A percentile compares a stretch with the other conserved stretches of the same genome.
Conservation (phyloP, 64 coral and sea anemone genomes). For the Exaiptasia diaphana region DNA sequence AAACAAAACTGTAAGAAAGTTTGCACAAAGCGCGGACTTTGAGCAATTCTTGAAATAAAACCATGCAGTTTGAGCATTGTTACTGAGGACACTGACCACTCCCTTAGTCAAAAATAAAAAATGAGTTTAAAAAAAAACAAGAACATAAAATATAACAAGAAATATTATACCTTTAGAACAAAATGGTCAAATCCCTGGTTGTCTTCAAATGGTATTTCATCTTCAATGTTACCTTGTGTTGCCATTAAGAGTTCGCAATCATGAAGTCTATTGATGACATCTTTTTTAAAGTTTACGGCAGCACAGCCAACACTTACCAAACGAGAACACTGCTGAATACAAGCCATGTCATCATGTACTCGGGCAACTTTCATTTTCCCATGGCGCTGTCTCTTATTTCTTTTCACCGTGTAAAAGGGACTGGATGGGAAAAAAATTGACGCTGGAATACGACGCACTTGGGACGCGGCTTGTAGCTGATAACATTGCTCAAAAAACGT, state of each 20-base stretch:
- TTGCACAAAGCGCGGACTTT: no score
- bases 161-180: background rate
- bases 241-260: background rate
- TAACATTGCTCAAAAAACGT: no score
- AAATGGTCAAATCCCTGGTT: background rate
- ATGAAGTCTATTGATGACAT: background rate
- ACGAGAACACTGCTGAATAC: background rate
- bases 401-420: background rate
- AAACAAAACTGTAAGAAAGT: no score
- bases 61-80: no score
- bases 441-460: no score
- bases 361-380: background rate
- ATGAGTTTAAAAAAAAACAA: background rate
- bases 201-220: background rate
- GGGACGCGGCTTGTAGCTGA: no score
- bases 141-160: background rate
- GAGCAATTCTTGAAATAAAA: no score
- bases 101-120: no score
- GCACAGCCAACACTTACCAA: background rate
- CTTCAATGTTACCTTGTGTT: background rate
- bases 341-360: slow-evolving; percentile 4
- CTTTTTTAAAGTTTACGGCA: background rate
- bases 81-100: no score
- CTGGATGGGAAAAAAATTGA: no score
- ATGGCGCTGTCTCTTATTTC: background rate